These are phyloP conservation scores for Eueremaeus valkanovi DNA, from an alignment of 2,888 invertebrate species.

Conservation along the genomic window DNA sequence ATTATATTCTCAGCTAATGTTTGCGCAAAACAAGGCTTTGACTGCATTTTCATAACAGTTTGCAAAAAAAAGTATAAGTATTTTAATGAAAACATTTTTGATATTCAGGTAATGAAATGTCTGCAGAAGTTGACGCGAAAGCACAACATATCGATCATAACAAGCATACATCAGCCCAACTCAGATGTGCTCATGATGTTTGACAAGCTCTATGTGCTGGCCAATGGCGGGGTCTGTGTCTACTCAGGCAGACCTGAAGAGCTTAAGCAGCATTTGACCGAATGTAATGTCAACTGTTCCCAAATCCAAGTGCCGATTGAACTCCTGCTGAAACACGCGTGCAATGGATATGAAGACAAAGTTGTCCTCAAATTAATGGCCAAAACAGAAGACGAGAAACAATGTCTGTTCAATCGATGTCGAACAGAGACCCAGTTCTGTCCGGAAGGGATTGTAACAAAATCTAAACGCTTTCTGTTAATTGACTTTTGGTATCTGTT, in stretches of 20 bases:
- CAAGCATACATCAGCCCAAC: constrained; percentile 32
- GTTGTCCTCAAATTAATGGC: constrained; percentile 11
- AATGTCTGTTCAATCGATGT: neutral
- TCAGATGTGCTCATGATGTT: constrained; percentile 22
- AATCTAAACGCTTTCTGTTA: constrained; percentile 27
- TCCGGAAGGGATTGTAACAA: constrained; percentile 23
- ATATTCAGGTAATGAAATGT: constrained; percentile 31
- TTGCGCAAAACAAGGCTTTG: too few species aligned
- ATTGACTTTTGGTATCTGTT: constrained; percentile 23
- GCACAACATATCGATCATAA: constrained; percentile 33
- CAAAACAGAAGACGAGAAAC: neutral
- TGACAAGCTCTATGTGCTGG: constrained; percentile 27
- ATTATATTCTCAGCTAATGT: neutral
- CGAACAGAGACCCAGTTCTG: neutral
- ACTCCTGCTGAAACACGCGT: constrained; percentile 33
- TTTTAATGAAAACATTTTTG: too few species aligned
- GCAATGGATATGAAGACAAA: constrained; percentile 6
- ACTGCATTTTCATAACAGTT: too few species aligned
- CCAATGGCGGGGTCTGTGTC: constrained; percentile 22
- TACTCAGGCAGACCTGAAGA: constrained; percentile 9
- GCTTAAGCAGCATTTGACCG: neutral
- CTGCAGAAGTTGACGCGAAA: constrained; percentile 6
- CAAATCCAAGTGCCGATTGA: constrained; percentile 33
- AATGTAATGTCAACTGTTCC: neutral
- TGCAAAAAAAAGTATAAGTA: too few species aligned